Conservation (phyloP, 2,888 invertebrate genomes). For the Biston stratarius region DNA sequence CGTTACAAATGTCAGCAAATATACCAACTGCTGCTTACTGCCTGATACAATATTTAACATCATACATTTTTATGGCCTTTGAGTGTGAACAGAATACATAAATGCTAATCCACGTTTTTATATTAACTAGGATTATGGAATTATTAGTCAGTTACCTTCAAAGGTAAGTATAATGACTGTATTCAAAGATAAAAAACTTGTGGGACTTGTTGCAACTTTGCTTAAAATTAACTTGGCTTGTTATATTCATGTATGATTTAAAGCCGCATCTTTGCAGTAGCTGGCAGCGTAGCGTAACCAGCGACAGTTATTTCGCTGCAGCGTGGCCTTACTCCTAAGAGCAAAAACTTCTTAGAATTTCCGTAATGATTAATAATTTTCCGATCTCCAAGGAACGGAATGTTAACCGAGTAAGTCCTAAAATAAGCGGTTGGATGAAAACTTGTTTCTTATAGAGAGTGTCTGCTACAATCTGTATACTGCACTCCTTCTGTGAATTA, state of each 20-base stretch:
- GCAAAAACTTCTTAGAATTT: no score
- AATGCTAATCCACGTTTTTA: conserved; percentile 24
- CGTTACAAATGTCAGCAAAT: conserved; percentile 38
- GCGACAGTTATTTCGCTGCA: no score
- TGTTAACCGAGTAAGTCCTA: no score
- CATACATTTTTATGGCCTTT: conserved; percentile 37
- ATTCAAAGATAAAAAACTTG: conserved; percentile 13
- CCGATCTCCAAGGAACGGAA: no score
- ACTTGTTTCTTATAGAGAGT: no score
- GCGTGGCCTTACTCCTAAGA: no score
- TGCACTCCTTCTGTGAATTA: no score
- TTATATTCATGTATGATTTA: background rate
- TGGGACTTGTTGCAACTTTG: conserved; percentile 4
- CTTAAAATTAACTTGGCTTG: background rate
- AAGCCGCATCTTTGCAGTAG: background rate
- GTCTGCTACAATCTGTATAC: no score
- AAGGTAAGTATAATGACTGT: conserved; percentile 20
- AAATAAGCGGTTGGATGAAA: no score
- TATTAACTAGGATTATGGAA: conserved; percentile 26
- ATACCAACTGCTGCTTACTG: conserved; percentile 32
- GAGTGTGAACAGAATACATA: conserved; percentile 38
- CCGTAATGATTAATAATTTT: no score
- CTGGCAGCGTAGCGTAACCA: no score
- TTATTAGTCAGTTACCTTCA: conserved; percentile 26
- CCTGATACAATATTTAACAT: conserved; percentile 38